A percentile compares a stretch with the other conserved stretches of the same genome.
Evolutionary conservation across 2,888 invertebrate species (phyloP).

Genomic region (Cryptosula pallasiana): DNA sequence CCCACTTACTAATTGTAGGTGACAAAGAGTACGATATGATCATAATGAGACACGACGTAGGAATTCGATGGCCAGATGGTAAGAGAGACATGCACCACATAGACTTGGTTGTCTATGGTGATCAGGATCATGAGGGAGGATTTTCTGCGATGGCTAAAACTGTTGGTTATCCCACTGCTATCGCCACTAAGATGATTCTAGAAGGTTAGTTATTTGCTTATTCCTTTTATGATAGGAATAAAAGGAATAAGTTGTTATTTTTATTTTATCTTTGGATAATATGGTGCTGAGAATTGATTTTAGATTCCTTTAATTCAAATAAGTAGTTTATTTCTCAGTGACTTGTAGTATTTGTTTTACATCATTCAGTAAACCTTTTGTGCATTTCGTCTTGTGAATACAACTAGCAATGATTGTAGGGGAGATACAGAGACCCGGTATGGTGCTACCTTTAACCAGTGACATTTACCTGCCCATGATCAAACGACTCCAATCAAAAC

Average conservation of each 20-base stretch:
- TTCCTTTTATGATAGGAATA: not conserved
- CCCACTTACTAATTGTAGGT: too few species aligned
- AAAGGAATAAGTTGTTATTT: not conserved
- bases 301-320: too few species aligned
- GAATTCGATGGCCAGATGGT: constrained; percentile 80
- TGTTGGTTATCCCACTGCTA: constrained; percentile 88
- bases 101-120: constrained; percentile 80
- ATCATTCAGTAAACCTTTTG: too few species aligned
- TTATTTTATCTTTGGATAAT: too few species aligned
- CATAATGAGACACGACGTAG: constrained; percentile 86
- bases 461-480: constrained; percentile 88
- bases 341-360: too few species aligned
- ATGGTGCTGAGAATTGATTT: too few species aligned
- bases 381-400: too few species aligned
- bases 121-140: constrained; percentile 54
- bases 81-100: constrained; percentile 70
- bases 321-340: too few species aligned
- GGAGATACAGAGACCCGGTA: constrained; percentile 92
- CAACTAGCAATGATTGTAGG: too few species aligned
- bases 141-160: constrained; percentile 95
- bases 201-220: constrained; percentile 65
- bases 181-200: constrained; percentile 93
- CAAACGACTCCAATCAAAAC: constrained; percentile 77
- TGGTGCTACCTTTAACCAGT: constrained; percentile 81
- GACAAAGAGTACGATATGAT: constrained; percentile 80